These are phyloP conservation scores for Cygnus atratus DNA, from an alignment of 2,113 vertebrate species.

Conservation along the genomic window DNA sequence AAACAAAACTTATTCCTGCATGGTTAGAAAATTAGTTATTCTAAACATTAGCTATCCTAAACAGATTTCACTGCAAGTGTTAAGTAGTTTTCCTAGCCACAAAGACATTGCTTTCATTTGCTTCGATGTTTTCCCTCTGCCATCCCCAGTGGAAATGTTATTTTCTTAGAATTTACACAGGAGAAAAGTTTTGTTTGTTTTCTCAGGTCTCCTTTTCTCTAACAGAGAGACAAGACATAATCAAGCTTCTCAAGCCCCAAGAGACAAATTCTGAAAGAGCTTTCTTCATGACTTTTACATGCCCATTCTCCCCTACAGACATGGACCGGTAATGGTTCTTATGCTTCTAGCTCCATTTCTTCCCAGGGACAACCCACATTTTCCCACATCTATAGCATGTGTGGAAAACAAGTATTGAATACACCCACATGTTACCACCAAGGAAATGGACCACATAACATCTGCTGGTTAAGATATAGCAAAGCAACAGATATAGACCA, in stretches of 20 bases:
- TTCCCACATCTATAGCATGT: neutral
- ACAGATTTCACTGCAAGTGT: neutral
- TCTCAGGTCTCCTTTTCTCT: neutral
- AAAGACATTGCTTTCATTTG: neutral
- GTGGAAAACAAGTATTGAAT: neutral
- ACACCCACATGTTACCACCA: fast-evolving
- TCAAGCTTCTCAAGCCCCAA: neutral
- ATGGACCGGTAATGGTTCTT: neutral
- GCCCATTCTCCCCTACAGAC: neutral
- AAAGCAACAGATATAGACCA: neutral
- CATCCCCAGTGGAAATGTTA: neutral
- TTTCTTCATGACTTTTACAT: neutral
- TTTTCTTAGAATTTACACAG: neutral
- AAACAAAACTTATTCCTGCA: neutral
- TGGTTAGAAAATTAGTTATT: conserved; percentile 3
- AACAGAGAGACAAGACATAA: neutral
- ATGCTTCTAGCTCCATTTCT: neutral
- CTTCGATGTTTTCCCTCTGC: neutral
- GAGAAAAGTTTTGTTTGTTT: neutral
- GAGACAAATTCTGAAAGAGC: neutral
- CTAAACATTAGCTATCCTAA: neutral
- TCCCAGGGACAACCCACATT: neutral
- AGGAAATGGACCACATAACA: neutral
- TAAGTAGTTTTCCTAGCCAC: neutral
- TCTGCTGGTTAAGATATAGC: neutral